Conservation (phyloP, 2,888 invertebrate genomes). For the Aleiodes alternator region DNA sequence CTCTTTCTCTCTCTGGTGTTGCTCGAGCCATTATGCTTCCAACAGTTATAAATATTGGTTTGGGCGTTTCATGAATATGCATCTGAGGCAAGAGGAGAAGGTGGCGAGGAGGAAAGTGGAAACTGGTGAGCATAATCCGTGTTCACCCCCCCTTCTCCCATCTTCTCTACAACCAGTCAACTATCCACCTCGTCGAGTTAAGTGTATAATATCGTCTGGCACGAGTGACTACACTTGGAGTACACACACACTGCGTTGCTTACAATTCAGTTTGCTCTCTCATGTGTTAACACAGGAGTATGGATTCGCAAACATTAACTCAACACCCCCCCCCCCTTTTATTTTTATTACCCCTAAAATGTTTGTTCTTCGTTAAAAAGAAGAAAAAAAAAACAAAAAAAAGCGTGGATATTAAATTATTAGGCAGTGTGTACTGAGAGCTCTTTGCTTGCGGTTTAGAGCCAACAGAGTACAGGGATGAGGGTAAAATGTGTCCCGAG, state of each 20-base stretch:
- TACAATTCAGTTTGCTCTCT: conserved; percentile 17
- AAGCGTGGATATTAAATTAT: neutral
- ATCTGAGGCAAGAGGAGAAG: conserved; percentile 18
- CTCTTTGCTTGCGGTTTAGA: conserved; percentile 26
- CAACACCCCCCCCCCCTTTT: neutral
- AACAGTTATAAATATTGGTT: conserved; percentile 48
- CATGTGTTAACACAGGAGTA: neutral
- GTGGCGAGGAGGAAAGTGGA: neutral
- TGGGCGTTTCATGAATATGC: conserved; percentile 46
- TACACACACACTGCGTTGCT: conserved; percentile 3
- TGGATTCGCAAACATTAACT: conserved; percentile 13
- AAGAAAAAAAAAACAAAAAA: too few relatives aligned
- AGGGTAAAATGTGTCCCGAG: conserved; percentile 28
- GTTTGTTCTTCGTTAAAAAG: neutral
- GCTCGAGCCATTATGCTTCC: conserved; percentile 23
- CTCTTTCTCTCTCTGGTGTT: conserved; percentile 4
- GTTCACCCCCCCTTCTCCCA: neutral
- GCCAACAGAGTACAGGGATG: conserved; percentile 5
- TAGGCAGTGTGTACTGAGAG: conserved; percentile 16
- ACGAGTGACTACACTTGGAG: conserved; percentile 28
- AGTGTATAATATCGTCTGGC: conserved; percentile 41
- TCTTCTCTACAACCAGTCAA: conserved; percentile 5
- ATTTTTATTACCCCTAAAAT: conserved; percentile 17
- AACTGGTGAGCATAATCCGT: conserved; percentile 38
- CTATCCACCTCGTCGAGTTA: conserved; percentile 35